Percentiles rank a stretch among this genome's conserved stretches.
Evolutionary conservation across 2,113 vertebrate genomes (phyloP).

Genomic region (Plecturocebus donacophilus): DNA sequence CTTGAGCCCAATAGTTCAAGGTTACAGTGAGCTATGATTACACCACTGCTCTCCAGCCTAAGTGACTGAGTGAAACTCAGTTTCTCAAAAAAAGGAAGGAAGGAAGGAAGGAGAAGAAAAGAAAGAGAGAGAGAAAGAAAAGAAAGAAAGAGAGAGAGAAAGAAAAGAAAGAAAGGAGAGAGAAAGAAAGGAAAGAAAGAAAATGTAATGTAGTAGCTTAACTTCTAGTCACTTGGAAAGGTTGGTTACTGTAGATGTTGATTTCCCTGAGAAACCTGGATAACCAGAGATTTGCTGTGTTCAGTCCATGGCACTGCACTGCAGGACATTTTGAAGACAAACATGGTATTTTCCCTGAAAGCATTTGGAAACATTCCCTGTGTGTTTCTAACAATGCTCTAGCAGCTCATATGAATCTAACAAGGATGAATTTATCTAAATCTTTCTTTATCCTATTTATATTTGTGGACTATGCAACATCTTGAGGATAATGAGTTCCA

Average conservation of each 20-base stretch:
- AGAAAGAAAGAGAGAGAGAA: rapidly evolving
- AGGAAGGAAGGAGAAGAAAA: too few species aligned
- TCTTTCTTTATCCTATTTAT: slow-evolving; percentile 78
- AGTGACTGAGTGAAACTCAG: neutral
- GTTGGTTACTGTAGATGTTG: neutral
- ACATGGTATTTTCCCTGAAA: slow-evolving; percentile 56
- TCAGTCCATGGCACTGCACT: neutral
- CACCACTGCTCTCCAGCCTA: neutral
- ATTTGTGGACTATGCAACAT: slow-evolving; percentile 79
- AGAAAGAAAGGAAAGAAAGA: too few species aligned
- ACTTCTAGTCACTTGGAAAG: neutral
- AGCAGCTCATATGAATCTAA: slow-evolving; percentile 66
- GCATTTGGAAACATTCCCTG: slow-evolving; percentile 63
- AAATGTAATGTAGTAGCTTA: neutral
- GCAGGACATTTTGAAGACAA: slow-evolving; percentile 30
- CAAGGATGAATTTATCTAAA: slow-evolving; percentile 70
- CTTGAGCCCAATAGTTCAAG: neutral
- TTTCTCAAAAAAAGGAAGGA: too few species aligned
- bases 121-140: too few species aligned
- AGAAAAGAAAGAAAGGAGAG: too few species aligned
- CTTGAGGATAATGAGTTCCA: slow-evolving; percentile 80
- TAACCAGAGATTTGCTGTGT: neutral
- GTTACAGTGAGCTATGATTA: neutral
- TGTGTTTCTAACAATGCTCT: slow-evolving; percentile 72
- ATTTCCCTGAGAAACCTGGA: neutral